Evolutionary conservation across 2,888 invertebrate genomes (phyloP).

Genomic region (Aporophyla nigra): DNA sequence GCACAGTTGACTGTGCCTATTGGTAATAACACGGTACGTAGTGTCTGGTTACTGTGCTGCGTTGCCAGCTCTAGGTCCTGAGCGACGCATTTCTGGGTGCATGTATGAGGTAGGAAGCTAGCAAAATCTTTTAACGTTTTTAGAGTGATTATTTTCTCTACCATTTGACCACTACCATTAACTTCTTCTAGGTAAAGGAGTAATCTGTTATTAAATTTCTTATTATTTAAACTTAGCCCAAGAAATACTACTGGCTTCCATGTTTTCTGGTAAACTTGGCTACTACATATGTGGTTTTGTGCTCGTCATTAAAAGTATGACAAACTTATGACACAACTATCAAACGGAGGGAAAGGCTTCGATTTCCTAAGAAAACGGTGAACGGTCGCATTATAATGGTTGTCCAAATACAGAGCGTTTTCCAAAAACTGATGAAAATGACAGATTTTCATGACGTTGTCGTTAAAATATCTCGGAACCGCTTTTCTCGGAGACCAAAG

Average conservation of each 20-base stretch:
- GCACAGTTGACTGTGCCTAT: neutral
- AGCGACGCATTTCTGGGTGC: neutral
- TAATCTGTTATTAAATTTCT: too few species aligned
- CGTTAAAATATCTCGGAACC: neutral
- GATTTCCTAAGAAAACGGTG: too few species aligned
- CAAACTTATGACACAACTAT: neutral
- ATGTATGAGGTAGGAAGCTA: neutral
- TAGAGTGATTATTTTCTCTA: neutral
- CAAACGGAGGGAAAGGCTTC: neutral
- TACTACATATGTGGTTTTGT: neutral
- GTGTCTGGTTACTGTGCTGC: constrained; percentile 18
- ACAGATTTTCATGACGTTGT: neutral
- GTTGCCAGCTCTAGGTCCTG: neutral
- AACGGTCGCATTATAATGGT: neutral
- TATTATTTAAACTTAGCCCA: neutral
- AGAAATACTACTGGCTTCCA: neutral
- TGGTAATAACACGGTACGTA: constrained; percentile 16
- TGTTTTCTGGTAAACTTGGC: neutral
- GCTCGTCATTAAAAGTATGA: neutral
- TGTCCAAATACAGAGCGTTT: neutral
- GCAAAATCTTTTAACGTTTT: too few species aligned
- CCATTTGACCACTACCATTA: neutral
- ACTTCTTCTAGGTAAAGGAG: neutral
- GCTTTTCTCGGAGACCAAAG: neutral
- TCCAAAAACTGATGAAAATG: neutral